Evolutionary conservation across 2,888 invertebrate species (phyloP).

Genomic region (Stenotaenia linearis): DNA sequence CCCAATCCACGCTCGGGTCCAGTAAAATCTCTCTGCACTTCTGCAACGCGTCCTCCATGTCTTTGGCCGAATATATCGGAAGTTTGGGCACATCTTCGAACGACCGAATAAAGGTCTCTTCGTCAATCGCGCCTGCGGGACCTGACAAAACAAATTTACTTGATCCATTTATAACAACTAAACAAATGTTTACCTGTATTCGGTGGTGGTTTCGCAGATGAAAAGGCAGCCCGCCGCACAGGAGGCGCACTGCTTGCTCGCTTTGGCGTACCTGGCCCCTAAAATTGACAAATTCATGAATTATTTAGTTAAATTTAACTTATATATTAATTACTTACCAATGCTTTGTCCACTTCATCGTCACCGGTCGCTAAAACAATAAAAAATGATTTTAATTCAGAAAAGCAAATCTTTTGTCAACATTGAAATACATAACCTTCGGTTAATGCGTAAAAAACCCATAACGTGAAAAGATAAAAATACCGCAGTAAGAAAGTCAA

Average conservation of each 20-base stretch:
- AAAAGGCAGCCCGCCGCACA: slow-evolving; percentile 13
- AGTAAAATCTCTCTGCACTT: slow-evolving; percentile 67
- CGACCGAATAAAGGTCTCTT: slow-evolving; percentile 75
- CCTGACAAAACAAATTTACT: neutral
- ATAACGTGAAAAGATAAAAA: neutral
- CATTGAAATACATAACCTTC: neutral
- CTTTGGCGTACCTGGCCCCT: neutral
- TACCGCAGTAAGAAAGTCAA: neutral
- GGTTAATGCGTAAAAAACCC: neutral
- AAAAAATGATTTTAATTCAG: slow-evolving; percentile 13
- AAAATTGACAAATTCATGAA: neutral
- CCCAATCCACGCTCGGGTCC: slow-evolving; percentile 85
- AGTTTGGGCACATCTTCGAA: slow-evolving; percentile 78
- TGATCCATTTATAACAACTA: too few species aligned
- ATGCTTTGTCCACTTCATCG: slow-evolving; percentile 17
- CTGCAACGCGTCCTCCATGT: slow-evolving; percentile 74
- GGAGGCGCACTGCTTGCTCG: slow-evolving; percentile 31
- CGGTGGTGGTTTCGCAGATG: neutral
- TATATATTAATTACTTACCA: neutral
- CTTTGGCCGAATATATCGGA: slow-evolving; percentile 66
- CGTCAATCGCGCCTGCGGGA: slow-evolving; percentile 77
- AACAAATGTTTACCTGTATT: slow-evolving; percentile 13
- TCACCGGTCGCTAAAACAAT: neutral
- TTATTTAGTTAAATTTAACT: neutral
- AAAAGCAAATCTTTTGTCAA: neutral